phyloP scores from a whole-genome alignment of 2,797 vertebrate species.

The Eleutherodactylus coqui region DNA sequence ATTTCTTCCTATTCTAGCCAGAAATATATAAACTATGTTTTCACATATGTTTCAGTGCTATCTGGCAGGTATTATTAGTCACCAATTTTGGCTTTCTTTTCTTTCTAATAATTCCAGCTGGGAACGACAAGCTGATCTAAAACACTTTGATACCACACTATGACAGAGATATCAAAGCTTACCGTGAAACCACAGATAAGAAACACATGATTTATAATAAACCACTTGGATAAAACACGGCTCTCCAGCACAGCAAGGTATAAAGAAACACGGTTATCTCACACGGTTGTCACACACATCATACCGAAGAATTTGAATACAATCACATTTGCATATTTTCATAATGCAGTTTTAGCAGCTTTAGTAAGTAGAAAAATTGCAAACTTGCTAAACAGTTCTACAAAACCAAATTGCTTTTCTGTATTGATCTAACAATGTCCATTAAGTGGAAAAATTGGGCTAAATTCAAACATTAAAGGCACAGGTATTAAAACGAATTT shows the following conservation, averaged over 20 bases:
- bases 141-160: slow-evolving; percentile 65
- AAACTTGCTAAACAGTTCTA: background rate
- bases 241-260: slow-evolving; percentile 51
- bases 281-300: slow-evolving; percentile 9
- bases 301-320: background rate
- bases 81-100: slow-evolving; percentile 65
- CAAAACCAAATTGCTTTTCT: background rate
- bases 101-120: slow-evolving; percentile 69
- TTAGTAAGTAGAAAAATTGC: background rate
- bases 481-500: background rate
- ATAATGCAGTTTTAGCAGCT: slow-evolving; percentile 15
- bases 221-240: slow-evolving; percentile 54
- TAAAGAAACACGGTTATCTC: slow-evolving; percentile 26
- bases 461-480: background rate
- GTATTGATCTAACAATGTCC: background rate
- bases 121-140: slow-evolving; percentile 63
- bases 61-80: slow-evolving; percentile 62
- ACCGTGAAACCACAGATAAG: slow-evolving; percentile 62
- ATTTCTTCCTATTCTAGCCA: background rate
- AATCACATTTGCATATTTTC: slow-evolving; percentile 23
- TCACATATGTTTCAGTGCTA: background rate
- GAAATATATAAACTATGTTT: background rate
- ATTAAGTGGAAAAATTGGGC: background rate
- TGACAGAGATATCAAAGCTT: slow-evolving; percentile 65
- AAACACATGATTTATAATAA: slow-evolving; percentile 65